phyloP scores from a whole-genome alignment of 2,888 invertebrate species.

The Mesorhabditis belari region DNA sequence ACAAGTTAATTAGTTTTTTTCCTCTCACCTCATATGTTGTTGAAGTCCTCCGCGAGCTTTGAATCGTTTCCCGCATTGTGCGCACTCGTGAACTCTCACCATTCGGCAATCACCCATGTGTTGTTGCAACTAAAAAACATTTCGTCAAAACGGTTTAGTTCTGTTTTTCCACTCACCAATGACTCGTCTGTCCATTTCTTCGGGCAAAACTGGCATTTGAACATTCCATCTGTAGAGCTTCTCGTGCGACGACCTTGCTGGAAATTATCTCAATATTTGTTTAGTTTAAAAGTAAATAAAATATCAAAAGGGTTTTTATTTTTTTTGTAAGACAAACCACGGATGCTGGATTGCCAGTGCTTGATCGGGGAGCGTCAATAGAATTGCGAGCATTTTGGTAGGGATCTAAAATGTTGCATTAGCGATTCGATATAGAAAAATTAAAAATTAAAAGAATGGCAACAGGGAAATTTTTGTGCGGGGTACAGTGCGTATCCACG shows the following conservation, averaged over 20 bases:
- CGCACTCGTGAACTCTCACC: slow-evolving; percentile 40
- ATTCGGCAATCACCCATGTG: slow-evolving; percentile 45
- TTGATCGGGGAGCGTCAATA: not conserved
- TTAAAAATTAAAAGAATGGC: too few relatives aligned
- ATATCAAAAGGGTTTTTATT: too few relatives aligned
- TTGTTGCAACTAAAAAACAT: slow-evolving; percentile 33
- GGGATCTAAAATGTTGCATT: too few relatives aligned
- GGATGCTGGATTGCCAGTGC: not conserved
- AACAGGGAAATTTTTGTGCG: too few relatives aligned
- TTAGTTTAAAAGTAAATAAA: not conserved
- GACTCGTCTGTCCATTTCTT: slow-evolving; percentile 32
- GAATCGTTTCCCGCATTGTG: slow-evolving; percentile 42
- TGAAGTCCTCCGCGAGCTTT: slow-evolving; percentile 49
- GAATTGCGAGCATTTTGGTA: too few relatives aligned
- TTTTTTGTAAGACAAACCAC: not conserved
- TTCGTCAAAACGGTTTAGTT: not conserved
- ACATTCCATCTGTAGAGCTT: slow-evolving; percentile 21
- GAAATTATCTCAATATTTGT: not conserved
- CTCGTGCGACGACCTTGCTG: slow-evolving; percentile 12
- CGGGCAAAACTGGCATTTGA: slow-evolving; percentile 47
- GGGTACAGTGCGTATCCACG: too few relatives aligned
- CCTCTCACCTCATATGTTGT: slow-evolving; percentile 40
- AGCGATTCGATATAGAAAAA: too few relatives aligned
- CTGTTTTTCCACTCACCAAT: slow-evolving; percentile 15
- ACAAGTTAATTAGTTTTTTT: too few relatives aligned